Evolutionary conservation across 2,797 vertebrate species (phyloP).

Genomic region (Parauchenoglanis punctatus): DNA sequence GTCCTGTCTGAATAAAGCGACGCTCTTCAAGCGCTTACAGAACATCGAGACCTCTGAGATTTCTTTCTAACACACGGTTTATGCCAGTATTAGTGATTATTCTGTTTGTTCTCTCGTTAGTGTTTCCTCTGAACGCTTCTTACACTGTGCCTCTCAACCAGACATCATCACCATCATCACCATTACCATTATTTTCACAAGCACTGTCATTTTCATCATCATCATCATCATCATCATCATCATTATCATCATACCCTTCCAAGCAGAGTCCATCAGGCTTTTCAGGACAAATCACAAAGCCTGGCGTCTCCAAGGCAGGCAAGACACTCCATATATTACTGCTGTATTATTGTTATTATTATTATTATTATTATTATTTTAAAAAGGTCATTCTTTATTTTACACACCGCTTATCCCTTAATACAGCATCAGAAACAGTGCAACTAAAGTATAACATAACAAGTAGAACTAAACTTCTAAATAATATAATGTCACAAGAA

Average conservation of each 20-base stretch:
- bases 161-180: neutral
- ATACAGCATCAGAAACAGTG: neutral
- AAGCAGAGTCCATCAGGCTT: neutral
- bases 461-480: too few relatives aligned
- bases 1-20: neutral
- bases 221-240: neutral
- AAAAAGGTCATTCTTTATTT: neutral
- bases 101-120: neutral
- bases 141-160: neutral
- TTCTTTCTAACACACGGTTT: neutral
- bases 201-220: neutral
- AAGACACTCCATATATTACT: neutral
- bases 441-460: neutral
- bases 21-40: neutral
- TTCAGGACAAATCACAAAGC: neutral
- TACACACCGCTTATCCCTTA: neutral
- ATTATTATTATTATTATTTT: neutral
- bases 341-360: conserved; percentile 1
- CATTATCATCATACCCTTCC: neutral
- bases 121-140: neutral
- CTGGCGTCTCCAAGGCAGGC: neutral
- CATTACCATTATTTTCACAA: neutral
- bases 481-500: too few relatives aligned
- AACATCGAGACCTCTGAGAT: neutral
- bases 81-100: neutral